Percentiles rank a stretch among this genome's conserved stretches.
phyloP scores from a whole-genome alignment of 1,140 invertebrate species.

The Aphelenchoides fujianensis region DNA sequence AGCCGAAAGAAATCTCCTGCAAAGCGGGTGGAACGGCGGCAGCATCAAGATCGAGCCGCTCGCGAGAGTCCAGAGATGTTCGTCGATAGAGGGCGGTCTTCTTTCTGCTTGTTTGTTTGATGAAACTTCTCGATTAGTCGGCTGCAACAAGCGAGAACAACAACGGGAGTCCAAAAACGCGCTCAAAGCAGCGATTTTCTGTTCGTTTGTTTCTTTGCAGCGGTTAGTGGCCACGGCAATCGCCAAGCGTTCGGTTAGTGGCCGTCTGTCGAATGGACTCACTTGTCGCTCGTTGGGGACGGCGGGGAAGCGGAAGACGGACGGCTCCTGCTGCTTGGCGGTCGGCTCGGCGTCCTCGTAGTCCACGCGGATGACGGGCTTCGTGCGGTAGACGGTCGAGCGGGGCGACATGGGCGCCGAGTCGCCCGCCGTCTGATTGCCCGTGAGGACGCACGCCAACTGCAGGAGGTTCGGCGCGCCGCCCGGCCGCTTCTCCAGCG shows the following conservation, averaged over 20 bases:
- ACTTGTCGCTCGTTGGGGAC: neutral
- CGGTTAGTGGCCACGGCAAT: neutral
- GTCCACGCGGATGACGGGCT: conserved; percentile 49
- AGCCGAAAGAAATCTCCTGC: too few relatives aligned
- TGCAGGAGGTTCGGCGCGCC: conserved; percentile 42
- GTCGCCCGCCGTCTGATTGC: neutral
- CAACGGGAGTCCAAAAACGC: too few relatives aligned
- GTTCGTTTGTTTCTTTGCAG: too few relatives aligned
- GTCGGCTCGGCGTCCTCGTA: neutral
- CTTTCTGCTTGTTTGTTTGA: too few relatives aligned
- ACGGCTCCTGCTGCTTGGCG: neutral
- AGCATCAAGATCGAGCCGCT: too few relatives aligned
- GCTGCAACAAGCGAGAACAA: too few relatives aligned
- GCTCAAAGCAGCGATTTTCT: too few relatives aligned
- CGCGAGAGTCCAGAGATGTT: too few relatives aligned
- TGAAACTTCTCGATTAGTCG: neutral
- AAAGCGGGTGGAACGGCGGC: too few relatives aligned
- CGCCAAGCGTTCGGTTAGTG: neutral
- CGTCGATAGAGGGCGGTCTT: too few relatives aligned
- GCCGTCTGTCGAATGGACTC: neutral
- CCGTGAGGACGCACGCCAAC: conserved; percentile 32
- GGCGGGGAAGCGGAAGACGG: neutral
- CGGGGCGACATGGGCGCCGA: conserved; percentile 36
- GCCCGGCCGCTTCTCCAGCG: conserved; percentile 47
- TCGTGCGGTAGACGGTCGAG: conserved; percentile 46